Base-by-base conservation (phyloP, 1,140 invertebrate species). In the Tetramorium parvispinum region DNA sequence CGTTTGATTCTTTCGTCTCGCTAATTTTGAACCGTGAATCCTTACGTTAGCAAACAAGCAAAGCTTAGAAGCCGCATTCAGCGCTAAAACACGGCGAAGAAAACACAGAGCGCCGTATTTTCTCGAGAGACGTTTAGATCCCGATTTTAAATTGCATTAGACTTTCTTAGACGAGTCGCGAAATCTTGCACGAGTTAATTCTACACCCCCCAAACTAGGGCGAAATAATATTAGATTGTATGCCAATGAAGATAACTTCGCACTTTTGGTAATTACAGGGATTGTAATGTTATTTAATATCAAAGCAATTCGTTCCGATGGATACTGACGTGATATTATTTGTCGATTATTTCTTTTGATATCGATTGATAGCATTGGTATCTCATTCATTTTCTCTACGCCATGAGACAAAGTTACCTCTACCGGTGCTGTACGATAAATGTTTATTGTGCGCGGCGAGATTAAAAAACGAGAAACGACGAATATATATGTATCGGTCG, bases 391-490 rank as follows among this genome's bases (percentile, higher is more conserved):
- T 49, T n/a, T n/a, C 27, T 21, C 5, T 8, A 13, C 1, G 40
- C 16, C 4, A 16, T 16, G 46, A 40, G 24, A 81, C 43, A 57
- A 46, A n/a, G 32, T 46, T 73, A 82, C 5, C 3, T 66, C 76
- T 55, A 32, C 21, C 8, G n/a, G 3, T 46, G 24, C 24, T n/a
- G 32, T 55, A 55, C 37, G 16, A 68, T 49, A 63, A 78, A 63
- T 37, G 18, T 49, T 82, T n/a, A 61, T 83, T 73, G 68, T 83
- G 79, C 68, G 79, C 55, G 51, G 51, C 40, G 10, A 83, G 79
- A 83, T 75, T 73, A 49, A 61, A 66, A 79, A 61, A 46, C 51
- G 40, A 40, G 68, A 68, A 73, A 83, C 79, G n/a, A 32, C 21
- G 13, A 46, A 68, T 68, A 59, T 59, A 59, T 24, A 40, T 27